A percentile compares a stretch with the other conserved stretches of the same genome.
Evolutionary conservation across 2,797 vertebrate species (phyloP).

Genomic region (Lutra lutra): DNA sequence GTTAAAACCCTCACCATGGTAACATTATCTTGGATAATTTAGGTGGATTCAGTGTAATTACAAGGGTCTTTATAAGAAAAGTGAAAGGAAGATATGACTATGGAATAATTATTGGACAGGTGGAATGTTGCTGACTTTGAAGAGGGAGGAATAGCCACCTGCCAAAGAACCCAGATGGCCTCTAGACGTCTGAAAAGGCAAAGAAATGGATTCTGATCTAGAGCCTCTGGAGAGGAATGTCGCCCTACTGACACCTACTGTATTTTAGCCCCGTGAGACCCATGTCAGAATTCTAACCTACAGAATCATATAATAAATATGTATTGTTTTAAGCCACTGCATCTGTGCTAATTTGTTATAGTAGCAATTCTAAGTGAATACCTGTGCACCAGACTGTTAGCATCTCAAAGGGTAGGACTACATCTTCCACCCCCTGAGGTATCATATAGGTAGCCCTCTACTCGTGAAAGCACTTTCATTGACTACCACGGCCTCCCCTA

Average conservation of each 20-base stretch:
- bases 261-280: not conserved
- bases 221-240: not conserved
- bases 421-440: not conserved
- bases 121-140: not conserved
- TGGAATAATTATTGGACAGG: not conserved
- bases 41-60: not conserved
- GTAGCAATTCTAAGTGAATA: not conserved
- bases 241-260: not conserved
- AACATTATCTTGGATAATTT: not conserved
- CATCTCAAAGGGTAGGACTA: not conserved
- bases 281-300: not conserved
- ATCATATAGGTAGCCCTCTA: not conserved
- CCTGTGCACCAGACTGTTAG: not conserved
- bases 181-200: not conserved
- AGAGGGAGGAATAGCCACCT: rapidly evolving
- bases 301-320: not conserved
- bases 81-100: not conserved
- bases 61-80: not conserved
- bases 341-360: not conserved
- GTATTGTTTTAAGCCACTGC: not conserved
- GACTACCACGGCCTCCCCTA: not conserved
- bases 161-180: not conserved
- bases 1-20: not conserved
- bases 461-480: not conserved
- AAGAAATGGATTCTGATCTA: not conserved